Evolutionary conservation across 2,888 invertebrate genomes (phyloP).

Genomic region (Drosophila mimica): DNA sequence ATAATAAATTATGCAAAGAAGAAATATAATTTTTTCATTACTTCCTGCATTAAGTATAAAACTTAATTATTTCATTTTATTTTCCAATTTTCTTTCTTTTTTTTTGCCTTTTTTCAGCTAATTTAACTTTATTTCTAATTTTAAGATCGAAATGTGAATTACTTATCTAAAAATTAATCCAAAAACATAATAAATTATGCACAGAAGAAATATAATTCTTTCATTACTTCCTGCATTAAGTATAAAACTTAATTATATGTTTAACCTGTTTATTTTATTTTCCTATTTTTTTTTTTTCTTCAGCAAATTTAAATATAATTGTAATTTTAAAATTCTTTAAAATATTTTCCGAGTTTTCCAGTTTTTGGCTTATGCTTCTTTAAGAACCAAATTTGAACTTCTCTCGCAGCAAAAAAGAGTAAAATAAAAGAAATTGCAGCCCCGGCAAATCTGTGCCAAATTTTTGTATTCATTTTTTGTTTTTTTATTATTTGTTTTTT

Average conservation of each 20-base stretch:
- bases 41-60: background rate
- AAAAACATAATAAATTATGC: background rate
- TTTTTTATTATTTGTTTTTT: background rate
- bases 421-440: background rate
- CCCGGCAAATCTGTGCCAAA: conserved; percentile 1
- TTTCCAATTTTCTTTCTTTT: background rate
- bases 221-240: background rate
- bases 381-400: background rate
- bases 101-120: too few relatives aligned
- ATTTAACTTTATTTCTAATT: background rate
- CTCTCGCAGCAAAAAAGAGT: background rate
- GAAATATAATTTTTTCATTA: background rate
- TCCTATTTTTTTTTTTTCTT: background rate
- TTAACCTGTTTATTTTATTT: background rate
- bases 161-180: background rate
- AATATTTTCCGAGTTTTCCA: background rate
- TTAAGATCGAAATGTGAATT: background rate
- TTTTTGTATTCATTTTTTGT: background rate
- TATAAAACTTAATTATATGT: background rate
- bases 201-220: background rate
- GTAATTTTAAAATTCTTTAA: background rate
- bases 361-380: background rate
- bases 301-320: background rate
- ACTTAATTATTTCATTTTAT: background rate
- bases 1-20: background rate